These are phyloP conservation scores for Dioctria rufipes DNA, from an alignment of 2,888 invertebrate species.

Conservation along the genomic window DNA sequence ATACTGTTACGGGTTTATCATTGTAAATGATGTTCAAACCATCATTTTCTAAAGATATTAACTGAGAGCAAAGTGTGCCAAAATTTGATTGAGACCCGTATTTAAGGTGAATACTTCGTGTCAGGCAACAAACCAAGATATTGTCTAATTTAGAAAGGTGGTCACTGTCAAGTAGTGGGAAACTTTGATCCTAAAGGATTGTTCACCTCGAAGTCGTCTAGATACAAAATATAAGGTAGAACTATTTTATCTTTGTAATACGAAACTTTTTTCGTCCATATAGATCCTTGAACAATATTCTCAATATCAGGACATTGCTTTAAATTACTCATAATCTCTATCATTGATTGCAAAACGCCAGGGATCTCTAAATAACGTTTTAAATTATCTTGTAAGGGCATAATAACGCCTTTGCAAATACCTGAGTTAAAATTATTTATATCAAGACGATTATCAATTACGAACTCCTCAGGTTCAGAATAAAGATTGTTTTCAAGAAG, in stretches of 20 bases:
- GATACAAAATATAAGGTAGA: neutral
- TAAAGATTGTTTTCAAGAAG: neutral
- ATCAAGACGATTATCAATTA: neutral
- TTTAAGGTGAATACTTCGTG: neutral
- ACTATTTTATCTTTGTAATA: too few species aligned
- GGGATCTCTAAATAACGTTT: neutral
- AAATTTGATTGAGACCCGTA: neutral
- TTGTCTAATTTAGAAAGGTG: neutral
- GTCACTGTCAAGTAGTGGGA: neutral
- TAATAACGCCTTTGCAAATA: too few species aligned
- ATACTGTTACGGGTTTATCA: neutral
- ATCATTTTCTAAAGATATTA: neutral
- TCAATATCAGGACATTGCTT: neutral
- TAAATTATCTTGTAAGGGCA: neutral
- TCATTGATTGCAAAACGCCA: neutral
- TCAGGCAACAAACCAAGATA: neutral
- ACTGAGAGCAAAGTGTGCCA: neutral
- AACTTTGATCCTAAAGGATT: conserved; percentile 1
- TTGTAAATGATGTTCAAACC: neutral
- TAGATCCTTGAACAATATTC: neutral
- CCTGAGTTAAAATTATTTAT: too few species aligned
- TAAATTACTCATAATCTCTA: neutral
- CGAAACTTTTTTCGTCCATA: neutral
- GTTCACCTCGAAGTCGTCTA: neutral
- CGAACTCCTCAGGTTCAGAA: neutral